Evolutionary conservation across 2,797 vertebrate species (phyloP), one percentile per base, ranked within the genome.

Genomic region (Paedocypris micromegethes): DNA sequence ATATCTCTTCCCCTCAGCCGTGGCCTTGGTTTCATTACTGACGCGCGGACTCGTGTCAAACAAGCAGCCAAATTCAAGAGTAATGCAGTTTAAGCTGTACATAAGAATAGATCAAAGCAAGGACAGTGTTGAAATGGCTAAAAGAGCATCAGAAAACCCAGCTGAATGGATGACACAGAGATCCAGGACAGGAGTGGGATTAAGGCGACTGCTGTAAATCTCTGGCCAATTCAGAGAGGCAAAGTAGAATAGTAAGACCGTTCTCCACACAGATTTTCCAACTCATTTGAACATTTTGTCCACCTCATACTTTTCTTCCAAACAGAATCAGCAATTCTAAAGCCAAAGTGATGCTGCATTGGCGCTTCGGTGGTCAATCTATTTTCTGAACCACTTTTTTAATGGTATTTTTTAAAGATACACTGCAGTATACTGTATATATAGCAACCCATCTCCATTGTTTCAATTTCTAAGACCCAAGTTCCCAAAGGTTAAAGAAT

Each of bases 81-180:
- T 49, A 51, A 75, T 72, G 71, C 51, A 57, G 62, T 66, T 73
- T 61, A 58, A 53, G 60, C 53, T 65, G 64, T 54, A 80, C 57
- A 78, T 81, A 53, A 64, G 46, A 42, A 43, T 39, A 6, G 50
- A 66, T 48, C 59, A 74, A 65, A 59, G 53, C 51, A 48, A 65
- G 72, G 70, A 70, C 70, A 44, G 46, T 73, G 76, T 50, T 67
- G 57, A 83, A 77, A 82, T 80, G 62, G 65, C 51, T 72, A 78
- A 58, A 69, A 72, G 76, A 80, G 80, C 73, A 83, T 78, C 72
- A 75, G 77, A 74, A 73, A 68, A 74, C 61, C 42, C 76, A 52
- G 40, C 79, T 59, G n/a, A 37, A 39, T 8, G 9, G 48, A 49
- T 41, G 49, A 7, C 55, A 37, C 1, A n/a, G 42, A 46, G 7